Percentiles rank a stretch among this genome's conserved stretches.
phyloP scores from a whole-genome alignment of 2,888 invertebrate genomes.

The Nephrotoma appendiculata region DNA sequence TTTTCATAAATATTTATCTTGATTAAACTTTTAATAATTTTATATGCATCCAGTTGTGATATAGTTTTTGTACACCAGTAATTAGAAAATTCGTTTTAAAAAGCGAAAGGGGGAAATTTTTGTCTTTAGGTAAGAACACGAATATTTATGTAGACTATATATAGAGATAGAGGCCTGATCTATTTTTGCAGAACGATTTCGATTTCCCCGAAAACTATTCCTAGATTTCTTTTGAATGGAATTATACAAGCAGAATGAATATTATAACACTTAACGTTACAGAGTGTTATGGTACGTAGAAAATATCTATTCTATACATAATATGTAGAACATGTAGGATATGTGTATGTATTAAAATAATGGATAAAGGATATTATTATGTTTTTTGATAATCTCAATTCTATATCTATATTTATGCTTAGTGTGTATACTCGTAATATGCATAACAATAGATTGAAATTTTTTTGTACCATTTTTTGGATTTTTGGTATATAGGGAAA shows the following conservation, averaged over 20 bases:
- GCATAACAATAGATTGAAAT: neutral
- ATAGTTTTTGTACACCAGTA: neutral
- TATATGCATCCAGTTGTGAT: neutral
- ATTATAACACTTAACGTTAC: neutral
- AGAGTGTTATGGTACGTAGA: neutral
- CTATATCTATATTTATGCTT: neutral
- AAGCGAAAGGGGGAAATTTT: neutral
- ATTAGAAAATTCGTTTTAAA: neutral
- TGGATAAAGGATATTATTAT: neutral
- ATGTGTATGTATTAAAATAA: neutral
- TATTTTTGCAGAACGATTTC: neutral
- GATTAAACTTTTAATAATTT: neutral
- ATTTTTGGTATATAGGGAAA: neutral
- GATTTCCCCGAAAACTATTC: neutral
- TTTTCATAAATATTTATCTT: neutral
- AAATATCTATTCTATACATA: neutral
- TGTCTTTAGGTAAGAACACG: neutral
- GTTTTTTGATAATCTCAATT: neutral
- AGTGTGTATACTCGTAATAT: neutral
- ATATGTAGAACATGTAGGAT: neutral
- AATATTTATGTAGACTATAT: no score
- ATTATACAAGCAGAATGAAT: neutral
- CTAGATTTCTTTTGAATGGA: neutral
- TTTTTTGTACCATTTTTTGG: neutral
- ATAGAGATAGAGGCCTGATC: neutral